Evolutionary conservation across 92 coral and sea anemone genomes (phyloP), one percentile per base, ranked within the genome.

Genomic region (Chrysogorgia sp.): DNA sequence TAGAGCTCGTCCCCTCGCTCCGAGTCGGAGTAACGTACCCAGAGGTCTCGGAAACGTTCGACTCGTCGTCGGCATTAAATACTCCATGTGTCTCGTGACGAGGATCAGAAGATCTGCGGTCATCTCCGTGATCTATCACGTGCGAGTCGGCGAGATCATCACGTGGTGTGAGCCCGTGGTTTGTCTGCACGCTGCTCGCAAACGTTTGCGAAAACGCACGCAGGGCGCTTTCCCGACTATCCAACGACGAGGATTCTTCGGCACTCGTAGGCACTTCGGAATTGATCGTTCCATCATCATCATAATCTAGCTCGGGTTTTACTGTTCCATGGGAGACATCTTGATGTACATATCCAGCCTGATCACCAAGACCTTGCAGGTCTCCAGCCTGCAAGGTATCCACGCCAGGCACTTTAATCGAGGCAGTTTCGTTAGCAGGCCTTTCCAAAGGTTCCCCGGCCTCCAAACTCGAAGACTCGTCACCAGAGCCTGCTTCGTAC

Each of bases 201-300:
- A 72, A 72, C 40, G 79, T 31, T 72, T 72, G 49, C 26, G 79
- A 72, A 28, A 72, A 72, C 40, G 79, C 79, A 26, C 41, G 79
- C 65, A 72, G 8, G 32, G 79, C 79, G 34, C 21, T 23, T 15
- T 26, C 35, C 7, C 79, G 64, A 26, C 79, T 72, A 6, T 30
- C 50, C 29, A 55, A 32, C 40, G 79, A 72, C 23, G 34, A 3
- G 15, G 76, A 60, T 26, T 53, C 79, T 30, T 72, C 47, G 14
- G 24, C 64, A 34, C 13, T 53, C 28, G 79, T 25, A 15, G 79
- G 28, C 2, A 21, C 29, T 23, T 48, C 79, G 48, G 15, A 19
- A 53, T 25, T 72, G 15, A 53, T 30, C 48, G 71, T 12, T 14
- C 19, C 48, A 64, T 13, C 50, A 1, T 24, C 14, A 5, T 49